Base-by-base conservation (phyloP, 2,113 vertebrate species). In the Ia io region DNA sequence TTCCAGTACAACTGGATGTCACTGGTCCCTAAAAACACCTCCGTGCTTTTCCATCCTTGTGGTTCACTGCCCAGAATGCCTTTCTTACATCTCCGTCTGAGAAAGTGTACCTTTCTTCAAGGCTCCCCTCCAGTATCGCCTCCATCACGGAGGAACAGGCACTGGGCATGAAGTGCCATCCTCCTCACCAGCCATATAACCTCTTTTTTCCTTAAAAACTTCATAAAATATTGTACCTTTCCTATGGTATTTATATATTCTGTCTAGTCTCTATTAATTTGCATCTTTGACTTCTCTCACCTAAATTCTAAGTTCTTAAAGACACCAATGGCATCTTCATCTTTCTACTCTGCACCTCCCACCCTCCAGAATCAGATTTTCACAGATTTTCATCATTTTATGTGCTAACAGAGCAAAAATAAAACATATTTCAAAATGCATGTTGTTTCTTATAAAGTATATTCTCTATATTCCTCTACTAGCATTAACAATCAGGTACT, bases 341-440 rank as follows among this genome's bases (percentile, higher is more conserved):
- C 61, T 91, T 65, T 61, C 5, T n/a, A 76, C 10, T 16, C 53
- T 92, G 85, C 2, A 82, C 53, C 28, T 84, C n/a, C 44, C 51
- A 74, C 49, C 93, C 84, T 74, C 71, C 42, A 91, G 80, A 93
- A 93, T 53, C 84, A 86, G 37, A 70, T 85, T 89, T 79, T 86
- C 71, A 82, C 13, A 2, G 11, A n/a, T 42, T 25, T 95, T 89
- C 71, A 78, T 93, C 88, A 91, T 85, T 53, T 47, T 59, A 51
- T 53, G 10, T 65, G n/a, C 9, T 87, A 71, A 83, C 65, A 47
- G 9, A 84, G 91, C 80, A 44, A 90, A 88, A 84, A 77, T 85
- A 61, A 89, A 87, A 22, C 56, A 18, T 37, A 73, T 40, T 84
- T 14, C 25, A 51, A 84, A 96, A 77, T 71, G 37, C 9, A 56